Percentiles rank a stretch among this genome's conserved stretches.
Evolutionary conservation across 2,888 invertebrate genomes (phyloP).

Genomic region (Dynastes hyllus): DNA sequence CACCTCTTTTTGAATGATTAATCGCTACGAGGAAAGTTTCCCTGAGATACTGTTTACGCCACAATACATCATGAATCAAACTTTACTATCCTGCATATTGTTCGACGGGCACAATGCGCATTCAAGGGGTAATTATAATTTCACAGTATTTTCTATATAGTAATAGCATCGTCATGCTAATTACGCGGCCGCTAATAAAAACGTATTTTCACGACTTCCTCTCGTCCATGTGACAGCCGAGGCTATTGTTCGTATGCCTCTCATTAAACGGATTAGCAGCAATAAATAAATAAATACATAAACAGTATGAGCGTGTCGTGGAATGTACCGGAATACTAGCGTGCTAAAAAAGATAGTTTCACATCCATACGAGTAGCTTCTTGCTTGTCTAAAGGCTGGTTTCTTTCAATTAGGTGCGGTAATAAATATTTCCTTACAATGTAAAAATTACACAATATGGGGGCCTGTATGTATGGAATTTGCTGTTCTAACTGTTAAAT

Average conservation of each 20-base stretch:
- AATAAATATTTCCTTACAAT: too few relatives aligned
- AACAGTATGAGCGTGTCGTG: too few relatives aligned
- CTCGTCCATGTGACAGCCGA: constrained; percentile 3
- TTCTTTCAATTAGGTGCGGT: not conserved
- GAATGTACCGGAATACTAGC: not conserved
- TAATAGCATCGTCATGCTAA: not conserved
- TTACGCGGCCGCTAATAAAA: not conserved
- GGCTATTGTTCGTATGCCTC: not conserved
- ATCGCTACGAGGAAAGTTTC: too few relatives aligned
- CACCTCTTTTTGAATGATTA: too few relatives aligned
- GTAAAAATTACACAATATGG: too few relatives aligned
- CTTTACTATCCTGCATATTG: too few relatives aligned
- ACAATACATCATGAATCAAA: too few relatives aligned
- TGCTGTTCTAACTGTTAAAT: not conserved
- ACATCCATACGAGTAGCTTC: not conserved
- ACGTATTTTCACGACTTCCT: constrained; percentile 10
- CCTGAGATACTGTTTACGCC: too few relatives aligned
- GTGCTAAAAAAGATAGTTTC: not conserved
- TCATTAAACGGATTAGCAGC: constrained; percentile 14
- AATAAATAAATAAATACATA: not conserved
- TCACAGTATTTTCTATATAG: not conserved
- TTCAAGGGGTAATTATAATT: not conserved
- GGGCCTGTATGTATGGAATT: not conserved
- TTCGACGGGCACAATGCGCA: too few relatives aligned
- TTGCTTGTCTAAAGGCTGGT: not conserved